phyloP scores from a whole-genome alignment of 2,113 vertebrate genomes.

The Melanerpes formicivorus region DNA sequence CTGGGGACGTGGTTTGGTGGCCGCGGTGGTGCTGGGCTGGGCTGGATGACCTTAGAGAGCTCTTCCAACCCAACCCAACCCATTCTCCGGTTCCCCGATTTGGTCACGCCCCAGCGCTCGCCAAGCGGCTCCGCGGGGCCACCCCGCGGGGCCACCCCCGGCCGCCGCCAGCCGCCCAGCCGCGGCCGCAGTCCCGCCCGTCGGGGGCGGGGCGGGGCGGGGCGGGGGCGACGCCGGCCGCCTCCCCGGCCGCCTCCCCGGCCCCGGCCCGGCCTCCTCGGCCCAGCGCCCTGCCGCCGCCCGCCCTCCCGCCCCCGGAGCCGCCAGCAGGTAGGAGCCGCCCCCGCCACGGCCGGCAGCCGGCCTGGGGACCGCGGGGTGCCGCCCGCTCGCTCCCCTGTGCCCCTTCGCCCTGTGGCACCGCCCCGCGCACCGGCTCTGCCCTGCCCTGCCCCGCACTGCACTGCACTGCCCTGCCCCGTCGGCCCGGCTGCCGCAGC shows the following conservation, averaged over 20 bases:
- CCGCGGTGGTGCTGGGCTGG: too few relatives aligned
- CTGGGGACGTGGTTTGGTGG: too few relatives aligned
- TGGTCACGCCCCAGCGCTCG: too few relatives aligned
- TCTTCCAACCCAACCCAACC: too few relatives aligned
- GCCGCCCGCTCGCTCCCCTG: too few relatives aligned
- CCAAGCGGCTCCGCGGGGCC: too few relatives aligned
- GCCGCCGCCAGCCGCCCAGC: not conserved
- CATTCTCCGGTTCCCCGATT: too few relatives aligned
- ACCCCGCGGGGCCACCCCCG: too few relatives aligned
- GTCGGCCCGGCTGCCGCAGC: not conserved
- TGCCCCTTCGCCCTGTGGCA: not conserved
- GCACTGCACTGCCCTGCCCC: not conserved
- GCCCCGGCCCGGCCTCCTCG: not conserved
- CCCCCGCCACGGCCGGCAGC: not conserved
- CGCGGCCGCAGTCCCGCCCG: not conserved
- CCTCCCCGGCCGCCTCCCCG: not conserved
- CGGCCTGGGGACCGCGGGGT: not conserved
- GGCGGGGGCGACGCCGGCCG: not conserved
- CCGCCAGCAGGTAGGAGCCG: not conserved
- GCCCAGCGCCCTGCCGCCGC: not conserved
- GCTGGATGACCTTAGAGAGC: too few relatives aligned
- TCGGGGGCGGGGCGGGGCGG: not conserved
- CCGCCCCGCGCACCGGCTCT: not conserved
- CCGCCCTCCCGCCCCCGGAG: rapidly evolving
- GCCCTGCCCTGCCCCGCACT: not conserved